Base-by-base conservation (phyloP, 1,140 invertebrate species). In the Ericerus pela region DNA sequence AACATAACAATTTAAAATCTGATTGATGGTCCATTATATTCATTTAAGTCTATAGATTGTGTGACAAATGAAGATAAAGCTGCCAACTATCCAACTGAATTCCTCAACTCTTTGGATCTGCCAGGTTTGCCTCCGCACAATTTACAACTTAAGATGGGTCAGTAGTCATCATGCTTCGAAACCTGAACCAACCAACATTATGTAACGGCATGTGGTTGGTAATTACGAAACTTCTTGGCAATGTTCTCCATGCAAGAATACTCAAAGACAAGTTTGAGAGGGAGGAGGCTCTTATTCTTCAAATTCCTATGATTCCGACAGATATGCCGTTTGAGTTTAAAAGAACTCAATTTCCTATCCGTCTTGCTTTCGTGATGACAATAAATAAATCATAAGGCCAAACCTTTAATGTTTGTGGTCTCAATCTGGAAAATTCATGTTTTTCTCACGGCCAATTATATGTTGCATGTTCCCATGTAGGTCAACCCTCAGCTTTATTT, bases 281-380 rank as follows among this genome's bases (percentile, higher is more conserved):
- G n/a, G n/a, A n/a, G n/a, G n/a, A n/a, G n/a, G n/a, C n/a, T 41
- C 33, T 57, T n/a, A 51, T 60, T 2, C 55, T 52, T 51, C 33
- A 41, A 2, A 60, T 61, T 20, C 53, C 56, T 27, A 28, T 58
- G 22, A 58, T 58, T 27, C 51, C 53, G 16, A 55, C 56, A 43
- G 57, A 53, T 29, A 53, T 54, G 31, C 47, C 57, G 37, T 56
- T 61, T 30, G 33, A 59, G 43, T 56, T 61, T 5, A 59, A 57
- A 55, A 29, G 55, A 20, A 36, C 55, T 29, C 60, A 69, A 51
- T 69, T 51, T 51, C 51, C 27, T 16, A 18, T 29, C n/a, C 18
- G 16, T 72, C 54, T 73, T 0, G 69, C 72, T 11, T 76, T 75
- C 63, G 64, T 64, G 3, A 66, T 74, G 58, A 68, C 69, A 10